Base-by-base conservation (phyloP, 2,113 vertebrate genomes). In the Megatriorchis doriae region DNA sequence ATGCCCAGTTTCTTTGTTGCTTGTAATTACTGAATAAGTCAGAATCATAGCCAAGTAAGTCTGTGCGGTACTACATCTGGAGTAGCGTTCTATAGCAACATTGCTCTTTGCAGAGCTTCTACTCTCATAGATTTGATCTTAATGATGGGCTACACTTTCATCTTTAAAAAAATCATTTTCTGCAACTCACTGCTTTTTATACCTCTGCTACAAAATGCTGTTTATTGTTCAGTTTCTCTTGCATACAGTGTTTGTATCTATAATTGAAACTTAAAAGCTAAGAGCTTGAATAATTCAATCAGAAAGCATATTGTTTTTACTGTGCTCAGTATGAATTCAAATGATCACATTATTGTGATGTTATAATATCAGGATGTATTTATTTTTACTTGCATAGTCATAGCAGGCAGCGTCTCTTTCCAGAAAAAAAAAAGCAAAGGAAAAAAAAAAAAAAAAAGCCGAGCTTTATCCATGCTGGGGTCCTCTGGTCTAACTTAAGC, bases 241-340 rank as follows among this genome's bases (percentile, higher is more conserved):
- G 92, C 86, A 32, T 88, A 83, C 72, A 88, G 88, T 88, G 80
- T 90, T 92, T 92, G 77, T 96, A 83, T 93, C 96, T 94, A 97
- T 97, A 97, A 96, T 91, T 97, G 96, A 97, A 98, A 95, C 94
- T 95, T 96, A 96, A 97, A 97, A 97, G 96, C 95, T 96, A 90
- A 56, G 66, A 97, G 95, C 87, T 93, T 96, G 94, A 96, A 96
- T 97, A 96, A 96, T 97, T 97, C 91, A 96, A 96, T 97, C 95
- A 96, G 96, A 97, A 97, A 96, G 45, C 95, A 93, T 97, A 97
- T 96, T 97, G 96, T 93, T 97, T 98, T 97, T 96, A 93, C 90
- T 85, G 88, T 96, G 94, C 95, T 92, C 92, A 31, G 79, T 92
- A 97, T 96, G 96, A 97, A 97, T 97, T 95, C 94, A 98, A 97